Base-by-base conservation (phyloP, 2,888 invertebrate species). In the Gastrophysa polygoni region DNA sequence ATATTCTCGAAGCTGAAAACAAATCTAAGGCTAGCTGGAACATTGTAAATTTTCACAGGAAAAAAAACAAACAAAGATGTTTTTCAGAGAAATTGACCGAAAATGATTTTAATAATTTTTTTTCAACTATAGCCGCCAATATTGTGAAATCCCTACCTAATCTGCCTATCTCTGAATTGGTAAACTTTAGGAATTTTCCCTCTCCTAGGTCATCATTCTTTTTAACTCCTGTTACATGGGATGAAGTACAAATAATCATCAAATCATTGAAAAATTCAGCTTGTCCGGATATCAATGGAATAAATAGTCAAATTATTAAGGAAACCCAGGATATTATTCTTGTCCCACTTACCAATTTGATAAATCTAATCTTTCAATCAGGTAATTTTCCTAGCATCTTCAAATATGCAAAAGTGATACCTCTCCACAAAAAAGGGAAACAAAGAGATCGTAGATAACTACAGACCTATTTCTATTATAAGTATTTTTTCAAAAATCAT, bases 11-110 rank as follows among this genome's bases (percentile, higher is more conserved):
- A 28, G 44, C 55, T 24, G 55, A 46, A 55, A 55, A 55, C 14
- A 55, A 55, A 46, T 55, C 55, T 8, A 55, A 52, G 32, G 51
- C 34, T 28, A 32, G 51, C 32, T 50, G 29, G 14, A 20, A 50
- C 24, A 50, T 48, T 54, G 20, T 48, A n/a, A 48, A 48, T 20
- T 48, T 48, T 14, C 47, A 48, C 10, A 48, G 47, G 18, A 48
- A 48, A 1, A 48, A 48, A 48, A 20, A 1, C 24, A 24, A 24
- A 24, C 24, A 24, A 24, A 24, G 7, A 20, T 17, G 47, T 48
- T 20, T 18, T 21, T 48, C 46, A 8, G 18, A 48, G 1, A n/a
- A 48, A 18, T 17, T 20, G 6, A 20, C 18, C 21, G 18, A 2
- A 17, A 48, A 48, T 8, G 18, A 48, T 3, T 48, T 48, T 11